Evolutionary conservation across 1,140 invertebrate species (phyloP).

Genomic region (Papilio polyxenes): DNA sequence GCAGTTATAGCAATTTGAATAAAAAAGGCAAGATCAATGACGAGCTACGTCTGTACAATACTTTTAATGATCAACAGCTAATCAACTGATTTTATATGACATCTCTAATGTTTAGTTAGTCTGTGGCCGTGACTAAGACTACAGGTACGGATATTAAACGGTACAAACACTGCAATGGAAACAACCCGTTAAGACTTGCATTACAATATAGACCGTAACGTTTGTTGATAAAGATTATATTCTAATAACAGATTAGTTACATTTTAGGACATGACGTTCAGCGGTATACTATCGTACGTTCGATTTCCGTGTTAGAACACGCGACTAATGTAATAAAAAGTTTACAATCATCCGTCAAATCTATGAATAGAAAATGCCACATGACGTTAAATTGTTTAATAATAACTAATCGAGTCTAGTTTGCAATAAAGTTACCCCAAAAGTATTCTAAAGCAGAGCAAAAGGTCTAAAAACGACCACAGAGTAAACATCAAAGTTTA

Average conservation of each 20-base stretch:
- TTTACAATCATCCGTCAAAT: constrained; percentile 9
- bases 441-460: too few species aligned
- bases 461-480: too few species aligned
- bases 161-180: constrained; percentile 40
- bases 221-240: background rate
- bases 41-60: too few species aligned
- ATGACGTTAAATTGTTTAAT: background rate
- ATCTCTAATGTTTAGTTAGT: constrained; percentile 14
- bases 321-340: background rate
- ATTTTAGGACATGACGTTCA: constrained; percentile 10
- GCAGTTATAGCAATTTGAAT: too few species aligned
- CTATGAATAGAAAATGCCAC: background rate
- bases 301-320: constrained; percentile 19
- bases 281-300: background rate
- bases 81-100: background rate
- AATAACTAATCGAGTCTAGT: background rate
- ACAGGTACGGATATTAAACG: constrained; percentile 46
- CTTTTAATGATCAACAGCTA: too few species aligned
- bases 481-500: too few species aligned
- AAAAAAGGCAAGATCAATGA: too few species aligned
- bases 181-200: background rate
- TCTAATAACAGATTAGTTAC: background rate
- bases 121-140: constrained; percentile 41
- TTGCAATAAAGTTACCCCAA: too few species aligned
- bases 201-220: constrained; percentile 30